A percentile compares a stretch with the other conserved stretches of the same genome.
phyloP scores from a whole-genome alignment of 2,888 invertebrate species.

The Phyto melanocephala region DNA sequence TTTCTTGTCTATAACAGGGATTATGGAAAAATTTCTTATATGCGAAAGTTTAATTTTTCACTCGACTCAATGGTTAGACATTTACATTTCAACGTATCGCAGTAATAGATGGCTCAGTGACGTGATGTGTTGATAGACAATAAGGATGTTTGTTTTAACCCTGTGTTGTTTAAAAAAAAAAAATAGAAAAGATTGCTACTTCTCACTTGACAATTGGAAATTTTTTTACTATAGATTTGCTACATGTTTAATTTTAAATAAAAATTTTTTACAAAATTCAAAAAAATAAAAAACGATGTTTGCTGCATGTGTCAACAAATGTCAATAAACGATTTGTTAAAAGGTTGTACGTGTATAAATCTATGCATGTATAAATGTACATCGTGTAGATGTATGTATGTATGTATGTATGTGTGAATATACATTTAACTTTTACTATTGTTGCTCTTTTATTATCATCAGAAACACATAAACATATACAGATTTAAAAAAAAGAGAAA shows the following conservation, averaged over 20 bases:
- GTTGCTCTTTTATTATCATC: background rate
- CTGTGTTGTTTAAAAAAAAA: too few relatives aligned
- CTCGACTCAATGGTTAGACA: background rate
- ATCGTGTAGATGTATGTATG: too few relatives aligned
- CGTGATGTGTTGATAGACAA: constrained; percentile 59
- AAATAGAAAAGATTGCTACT: background rate
- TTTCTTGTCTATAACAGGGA: constrained; percentile 32
- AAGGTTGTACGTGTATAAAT: constrained; percentile 55
- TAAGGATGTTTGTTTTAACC: constrained; percentile 13
- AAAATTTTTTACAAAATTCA: constrained; percentile 6
- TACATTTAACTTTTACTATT: background rate
- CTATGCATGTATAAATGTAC: too few relatives aligned
- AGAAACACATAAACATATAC: background rate
- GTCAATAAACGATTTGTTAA: constrained; percentile 66
- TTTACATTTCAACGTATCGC: background rate
- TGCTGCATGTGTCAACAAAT: constrained; percentile 65
- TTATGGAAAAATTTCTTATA: constrained; percentile 39
- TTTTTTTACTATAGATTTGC: background rate
- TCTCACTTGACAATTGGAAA: constrained; percentile 15
- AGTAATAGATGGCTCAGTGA: constrained; percentile 52
- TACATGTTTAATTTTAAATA: background rate
- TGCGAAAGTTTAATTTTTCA: constrained; percentile 9
- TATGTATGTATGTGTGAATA: background rate
- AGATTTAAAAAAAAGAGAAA: background rate
- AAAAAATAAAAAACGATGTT: constrained; percentile 48